phyloP scores from a whole-genome alignment of 2,888 invertebrate species.

The Acronicta aceris region DNA sequence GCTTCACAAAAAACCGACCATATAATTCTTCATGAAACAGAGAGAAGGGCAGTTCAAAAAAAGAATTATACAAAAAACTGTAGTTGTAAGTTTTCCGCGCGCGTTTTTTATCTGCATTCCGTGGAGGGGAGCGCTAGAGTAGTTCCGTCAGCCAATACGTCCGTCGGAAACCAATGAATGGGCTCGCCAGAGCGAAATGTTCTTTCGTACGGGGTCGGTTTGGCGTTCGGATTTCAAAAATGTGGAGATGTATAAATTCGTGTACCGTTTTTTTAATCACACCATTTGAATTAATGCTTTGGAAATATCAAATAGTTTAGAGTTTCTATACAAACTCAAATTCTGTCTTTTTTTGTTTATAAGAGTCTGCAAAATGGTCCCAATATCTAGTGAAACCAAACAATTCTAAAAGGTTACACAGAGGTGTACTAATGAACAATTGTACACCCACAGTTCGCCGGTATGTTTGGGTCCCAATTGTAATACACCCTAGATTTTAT shows the following conservation, averaged over 20 bases:
- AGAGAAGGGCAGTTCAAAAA: constrained; percentile 3
- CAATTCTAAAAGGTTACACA: no score
- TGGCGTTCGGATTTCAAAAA: constrained; percentile 42
- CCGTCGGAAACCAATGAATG: constrained; percentile 51
- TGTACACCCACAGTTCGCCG: no score
- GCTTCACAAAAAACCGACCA: constrained; percentile 3
- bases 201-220: constrained; percentile 34
- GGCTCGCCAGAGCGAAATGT: constrained; percentile 49
- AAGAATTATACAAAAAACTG: constrained; percentile 23
- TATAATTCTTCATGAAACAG: constrained; percentile 19
- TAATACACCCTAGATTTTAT: no score
- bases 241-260: constrained; percentile 19
- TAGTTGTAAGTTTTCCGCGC: constrained; percentile 32
- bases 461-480: no score
- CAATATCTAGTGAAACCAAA: no score
- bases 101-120: constrained; percentile 41
- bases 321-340: neutral
- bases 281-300: no score
- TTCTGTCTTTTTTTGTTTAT: no score
- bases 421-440: no score
- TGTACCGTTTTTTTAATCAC: neutral
- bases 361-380: no score
- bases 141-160: constrained; percentile 50
- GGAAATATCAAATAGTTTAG: no score
- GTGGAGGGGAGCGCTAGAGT: constrained; percentile 39